Evolutionary conservation across 2,888 invertebrate genomes (phyloP), one percentile per base, ranked within the genome.

Genomic region (Agrochola macilenta): DNA sequence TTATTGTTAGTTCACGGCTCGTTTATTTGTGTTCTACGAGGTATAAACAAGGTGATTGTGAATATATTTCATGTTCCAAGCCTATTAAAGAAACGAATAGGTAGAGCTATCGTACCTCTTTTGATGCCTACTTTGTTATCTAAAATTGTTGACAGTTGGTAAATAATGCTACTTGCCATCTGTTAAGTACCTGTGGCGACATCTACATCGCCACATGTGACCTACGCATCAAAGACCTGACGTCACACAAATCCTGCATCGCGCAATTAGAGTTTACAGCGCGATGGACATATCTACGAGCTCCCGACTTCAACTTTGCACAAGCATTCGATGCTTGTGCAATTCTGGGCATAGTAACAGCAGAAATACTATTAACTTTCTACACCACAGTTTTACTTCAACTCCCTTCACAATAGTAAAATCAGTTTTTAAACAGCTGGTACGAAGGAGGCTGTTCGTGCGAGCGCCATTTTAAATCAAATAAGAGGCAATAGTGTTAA

Each of bases 401-500:
- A 39, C 5, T 26, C 9, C 12, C 14, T 54, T 17, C 8, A 8
- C 14, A 60, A 49, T 35, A 60, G 9, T 17, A 58, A 71, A 58
- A 35, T 17, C 49, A 8, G 39, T 64, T 66, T 69, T 23, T 66
- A 20, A 73, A 46, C 14, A 30, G 11, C 58, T 26, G 26, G 49
- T 43, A 69, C n/a, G 17, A 58, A 72, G 26, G 43, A 52, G 26
- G 8, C 35, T 69, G 49, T 43, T 66, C 60, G 26, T 60, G 65
- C 54, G 26, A 63, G 60, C n/a, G 76, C 60, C 69, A 64, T 78
- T 78, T 87, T 74, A 84, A 87, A 84, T 87, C 84, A 85, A 82
- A 84, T 81, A 81, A 79, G 68, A 79, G 75, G 85, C 76, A 75
- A 81, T 87, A 87, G 82, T 87, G 77, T 80, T 87, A 83, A 87